These are phyloP conservation scores for Sinocyclocheilus rhinocerous DNA, from an alignment of 2,113 vertebrate species.

Conservation along the genomic window DNA sequence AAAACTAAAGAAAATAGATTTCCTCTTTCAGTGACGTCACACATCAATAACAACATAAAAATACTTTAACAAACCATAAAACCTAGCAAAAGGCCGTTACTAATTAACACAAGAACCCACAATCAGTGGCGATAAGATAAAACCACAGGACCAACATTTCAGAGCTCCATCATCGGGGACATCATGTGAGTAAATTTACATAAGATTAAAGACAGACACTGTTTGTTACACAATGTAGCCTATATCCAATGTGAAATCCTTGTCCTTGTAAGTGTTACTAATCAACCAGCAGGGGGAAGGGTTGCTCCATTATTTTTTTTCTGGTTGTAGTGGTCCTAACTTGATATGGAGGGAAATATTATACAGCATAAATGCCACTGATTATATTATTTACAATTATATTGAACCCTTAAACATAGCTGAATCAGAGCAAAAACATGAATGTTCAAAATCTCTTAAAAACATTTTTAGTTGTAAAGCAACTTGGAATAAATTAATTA, in stretches of 20 bases:
- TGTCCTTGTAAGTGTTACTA: background rate
- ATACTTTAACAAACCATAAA: background rate
- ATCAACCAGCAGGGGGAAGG: slow-evolving; percentile 49
- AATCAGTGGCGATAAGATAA: background rate
- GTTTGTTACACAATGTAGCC: background rate
- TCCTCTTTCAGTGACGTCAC: background rate
- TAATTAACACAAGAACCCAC: background rate
- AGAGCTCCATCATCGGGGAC: background rate
- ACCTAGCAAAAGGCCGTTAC: background rate
- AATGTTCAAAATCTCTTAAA: background rate
- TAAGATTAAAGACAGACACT: background rate
- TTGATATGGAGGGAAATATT: background rate
- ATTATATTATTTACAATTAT: background rate
- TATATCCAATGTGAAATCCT: background rate
- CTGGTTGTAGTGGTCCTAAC: background rate
- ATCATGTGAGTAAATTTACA: background rate
- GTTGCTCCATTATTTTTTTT: slow-evolving; percentile 35
- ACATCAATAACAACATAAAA: background rate
- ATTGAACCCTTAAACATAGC: background rate
- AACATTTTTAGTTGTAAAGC: background rate
- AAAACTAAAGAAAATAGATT: too few relatives aligned
- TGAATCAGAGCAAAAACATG: background rate
- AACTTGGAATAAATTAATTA: background rate
- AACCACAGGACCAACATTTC: background rate
- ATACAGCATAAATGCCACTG: background rate